phyloP scores from a whole-genome alignment of 2,888 invertebrate genomes.

The Heliconius hortense region DNA sequence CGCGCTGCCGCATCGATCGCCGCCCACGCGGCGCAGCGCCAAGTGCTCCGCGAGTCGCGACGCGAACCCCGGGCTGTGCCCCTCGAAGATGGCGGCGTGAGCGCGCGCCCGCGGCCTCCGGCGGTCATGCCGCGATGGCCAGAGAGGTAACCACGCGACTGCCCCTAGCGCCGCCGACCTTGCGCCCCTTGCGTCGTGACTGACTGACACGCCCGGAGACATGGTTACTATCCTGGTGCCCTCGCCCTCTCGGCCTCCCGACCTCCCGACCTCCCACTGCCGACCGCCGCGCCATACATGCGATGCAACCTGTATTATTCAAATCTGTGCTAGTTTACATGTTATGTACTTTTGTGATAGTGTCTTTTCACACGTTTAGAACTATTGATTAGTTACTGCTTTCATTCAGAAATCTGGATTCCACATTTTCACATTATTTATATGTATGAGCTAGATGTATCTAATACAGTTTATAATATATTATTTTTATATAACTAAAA shows the following conservation, averaged over 20 bases:
- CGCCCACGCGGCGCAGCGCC: constrained; percentile 63
- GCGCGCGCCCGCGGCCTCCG: constrained; percentile 83
- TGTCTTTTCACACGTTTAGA: constrained; percentile 40
- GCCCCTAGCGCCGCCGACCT: constrained; percentile 56
- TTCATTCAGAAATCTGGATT: constrained; percentile 1
- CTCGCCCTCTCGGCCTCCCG: constrained; percentile 37
- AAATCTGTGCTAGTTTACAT: constrained; percentile 54
- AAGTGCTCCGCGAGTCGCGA: constrained; percentile 72
- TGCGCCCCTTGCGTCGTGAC: constrained; percentile 60
- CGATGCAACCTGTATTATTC: constrained; percentile 70
- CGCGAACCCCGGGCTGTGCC: constrained; percentile 76
- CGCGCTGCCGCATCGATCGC: constrained; percentile 65
- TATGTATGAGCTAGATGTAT: neutral
- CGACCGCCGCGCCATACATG: constrained; percentile 57
- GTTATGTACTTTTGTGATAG: constrained; percentile 41
- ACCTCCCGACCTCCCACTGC: constrained; percentile 39
- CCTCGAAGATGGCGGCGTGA: constrained; percentile 79
- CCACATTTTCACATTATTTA: constrained; percentile 5
- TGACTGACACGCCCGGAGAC: constrained; percentile 60
- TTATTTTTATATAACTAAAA: neutral
- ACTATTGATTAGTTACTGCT: constrained; percentile 34
- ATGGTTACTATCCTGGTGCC: constrained; percentile 53
- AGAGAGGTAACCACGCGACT: constrained; percentile 83
- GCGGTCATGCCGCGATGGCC: constrained; percentile 87
- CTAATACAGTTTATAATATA: neutral